Percentiles rank a stretch among this genome's conserved stretches.
These are phyloP conservation scores for Sebastes diploproa DNA, from an alignment of 2,797 vertebrate species.

Conservation along the genomic window DNA sequence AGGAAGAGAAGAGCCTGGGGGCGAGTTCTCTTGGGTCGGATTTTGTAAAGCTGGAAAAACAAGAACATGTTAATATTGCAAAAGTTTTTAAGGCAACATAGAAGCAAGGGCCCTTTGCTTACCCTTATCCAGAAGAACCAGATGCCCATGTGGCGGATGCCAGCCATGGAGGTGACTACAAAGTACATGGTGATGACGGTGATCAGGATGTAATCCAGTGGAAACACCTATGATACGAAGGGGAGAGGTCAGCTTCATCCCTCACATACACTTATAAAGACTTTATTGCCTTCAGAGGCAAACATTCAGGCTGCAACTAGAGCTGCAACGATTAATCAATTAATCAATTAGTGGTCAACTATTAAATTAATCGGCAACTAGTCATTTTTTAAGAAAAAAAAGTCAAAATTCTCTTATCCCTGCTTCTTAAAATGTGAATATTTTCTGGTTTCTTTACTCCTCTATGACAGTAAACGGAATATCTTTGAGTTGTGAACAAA, in stretches of 20 bases:
- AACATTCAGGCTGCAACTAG: neutral
- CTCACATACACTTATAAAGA: neutral
- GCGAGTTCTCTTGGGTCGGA: slow-evolving; percentile 91
- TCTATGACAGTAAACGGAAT: too few species aligned
- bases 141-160: slow-evolving; percentile 97
- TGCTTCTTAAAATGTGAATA: too few species aligned
- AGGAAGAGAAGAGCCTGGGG: slow-evolving; percentile 98
- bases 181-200: slow-evolving; percentile 97
- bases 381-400: too few species aligned
- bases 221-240: slow-evolving; percentile 88
- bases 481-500: too few species aligned
- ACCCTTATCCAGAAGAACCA: slow-evolving; percentile 99
- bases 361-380: neutral
- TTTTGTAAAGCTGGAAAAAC: slow-evolving; percentile 91
- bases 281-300: slow-evolving; percentile 8
- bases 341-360: too few species aligned
- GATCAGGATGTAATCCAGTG: slow-evolving; percentile 97
- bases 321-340: too few species aligned
- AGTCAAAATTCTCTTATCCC: too few species aligned
- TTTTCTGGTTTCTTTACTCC: too few species aligned
- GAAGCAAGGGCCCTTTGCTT: slow-evolving; percentile 34
- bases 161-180: slow-evolving; percentile 98
- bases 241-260: slow-evolving; percentile 22
- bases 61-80: neutral
- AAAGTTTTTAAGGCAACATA: neutral